phyloP scores from a whole-genome alignment of 2,113 vertebrate species.

The Montifringilla adamsi region DNA sequence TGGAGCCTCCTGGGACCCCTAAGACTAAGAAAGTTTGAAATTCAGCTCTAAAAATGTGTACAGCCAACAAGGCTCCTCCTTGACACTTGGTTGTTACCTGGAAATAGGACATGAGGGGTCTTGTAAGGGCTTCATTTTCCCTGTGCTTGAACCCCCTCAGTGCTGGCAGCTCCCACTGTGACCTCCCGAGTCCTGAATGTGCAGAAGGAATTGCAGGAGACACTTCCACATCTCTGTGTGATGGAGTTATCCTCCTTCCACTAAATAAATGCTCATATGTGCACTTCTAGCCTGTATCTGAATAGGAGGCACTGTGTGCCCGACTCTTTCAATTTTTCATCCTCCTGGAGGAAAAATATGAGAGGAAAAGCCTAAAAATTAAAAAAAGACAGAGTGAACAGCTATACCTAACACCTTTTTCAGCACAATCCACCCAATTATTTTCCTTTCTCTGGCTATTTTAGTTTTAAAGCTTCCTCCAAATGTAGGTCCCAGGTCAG shows the following conservation, averaged over 20 bases:
- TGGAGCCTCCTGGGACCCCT: neutral
- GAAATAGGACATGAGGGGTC: neutral
- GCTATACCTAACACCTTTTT: neutral
- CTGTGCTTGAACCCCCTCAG: neutral
- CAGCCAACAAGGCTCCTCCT: neutral
- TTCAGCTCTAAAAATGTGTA: neutral
- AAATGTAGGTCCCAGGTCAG: conserved; percentile 8
- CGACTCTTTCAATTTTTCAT: conserved; percentile 24
- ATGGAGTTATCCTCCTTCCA: conserved; percentile 13
- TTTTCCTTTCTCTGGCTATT: conserved; percentile 11
- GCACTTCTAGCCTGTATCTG: neutral
- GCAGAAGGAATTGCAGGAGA: neutral
- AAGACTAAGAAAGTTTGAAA: neutral
- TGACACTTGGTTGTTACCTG: neutral
- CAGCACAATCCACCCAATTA: conserved; percentile 21
- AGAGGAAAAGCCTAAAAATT: conserved; percentile 38
- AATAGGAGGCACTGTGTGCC: neutral
- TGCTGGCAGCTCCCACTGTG: neutral
- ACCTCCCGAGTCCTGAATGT: accelerated
- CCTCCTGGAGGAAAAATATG: conserved; percentile 13
- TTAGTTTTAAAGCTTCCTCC: conserved; percentile 5
- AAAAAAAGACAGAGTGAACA: conserved; percentile 24
- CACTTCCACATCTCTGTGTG: neutral
- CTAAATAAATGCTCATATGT: conserved; percentile 3
- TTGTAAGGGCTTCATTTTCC: neutral